These are phyloP conservation scores for Meghimatium bilineatum DNA, from an alignment of 2,888 invertebrate genomes.

Conservation along the genomic window DNA sequence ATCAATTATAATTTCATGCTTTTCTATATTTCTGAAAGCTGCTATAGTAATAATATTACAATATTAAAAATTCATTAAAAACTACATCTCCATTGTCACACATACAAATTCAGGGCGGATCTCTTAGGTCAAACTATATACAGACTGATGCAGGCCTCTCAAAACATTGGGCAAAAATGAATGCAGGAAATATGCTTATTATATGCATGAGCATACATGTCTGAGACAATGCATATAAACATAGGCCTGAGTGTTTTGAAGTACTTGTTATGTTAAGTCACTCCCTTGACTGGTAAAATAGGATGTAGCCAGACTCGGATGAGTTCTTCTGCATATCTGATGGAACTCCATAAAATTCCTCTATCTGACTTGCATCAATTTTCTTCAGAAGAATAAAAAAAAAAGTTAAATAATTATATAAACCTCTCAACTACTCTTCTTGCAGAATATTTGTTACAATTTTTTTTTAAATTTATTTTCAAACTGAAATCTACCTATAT, in stretches of 20 bases:
- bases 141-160: neutral
- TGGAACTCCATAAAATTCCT: constrained; percentile 99
- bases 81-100: neutral
- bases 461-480: no score
- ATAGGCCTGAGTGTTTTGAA: neutral
- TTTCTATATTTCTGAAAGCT: neutral
- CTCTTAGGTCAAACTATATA: neutral
- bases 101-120: neutral
- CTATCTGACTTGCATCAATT: constrained; percentile 98
- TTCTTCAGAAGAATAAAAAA: constrained; percentile 83
- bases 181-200: neutral
- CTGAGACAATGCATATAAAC: constrained; percentile 11
- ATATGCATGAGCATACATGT: neutral
- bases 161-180: neutral
- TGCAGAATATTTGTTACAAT: no score
- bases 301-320: constrained; percentile 98
- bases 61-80: neutral
- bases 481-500: no score
- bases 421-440: neutral
- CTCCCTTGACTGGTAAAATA: constrained; percentile 86
- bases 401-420: constrained; percentile 1
- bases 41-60: neutral
- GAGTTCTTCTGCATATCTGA: constrained; percentile 98
- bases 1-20: no score
- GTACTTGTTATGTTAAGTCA: neutral